A percentile compares a stretch with the other conserved stretches of the same genome.
Conservation (phyloP, 2,888 invertebrate species). For the Apamea sordens region DNA sequence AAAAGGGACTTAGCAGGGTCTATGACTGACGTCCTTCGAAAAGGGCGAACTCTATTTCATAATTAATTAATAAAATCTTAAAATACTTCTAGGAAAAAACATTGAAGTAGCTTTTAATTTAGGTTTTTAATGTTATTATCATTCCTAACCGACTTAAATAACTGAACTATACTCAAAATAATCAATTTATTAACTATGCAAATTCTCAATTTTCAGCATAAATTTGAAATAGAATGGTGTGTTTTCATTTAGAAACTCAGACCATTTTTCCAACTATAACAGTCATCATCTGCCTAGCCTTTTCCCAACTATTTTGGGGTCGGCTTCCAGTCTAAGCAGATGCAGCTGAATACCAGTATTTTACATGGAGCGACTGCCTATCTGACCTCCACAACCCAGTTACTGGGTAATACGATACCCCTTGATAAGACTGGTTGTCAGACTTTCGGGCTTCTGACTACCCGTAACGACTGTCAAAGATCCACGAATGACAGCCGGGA, state of each 20-base stretch:
- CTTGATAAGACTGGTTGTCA: too few species aligned
- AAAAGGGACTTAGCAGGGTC: constrained; percentile 45
- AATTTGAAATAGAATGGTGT: not conserved
- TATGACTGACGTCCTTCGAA: constrained; percentile 39
- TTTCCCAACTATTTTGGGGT: too few species aligned
- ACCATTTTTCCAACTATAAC: not conserved
- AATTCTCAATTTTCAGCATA: not conserved
- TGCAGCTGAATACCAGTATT: too few species aligned
- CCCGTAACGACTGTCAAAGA: too few species aligned
- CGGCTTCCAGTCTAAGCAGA: too few species aligned
- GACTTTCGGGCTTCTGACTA: too few species aligned
- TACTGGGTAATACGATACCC: too few species aligned
- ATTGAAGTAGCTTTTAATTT: not conserved
- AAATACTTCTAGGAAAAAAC: constrained; percentile 7
- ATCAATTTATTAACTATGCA: not conserved
- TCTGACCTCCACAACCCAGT: too few species aligned
- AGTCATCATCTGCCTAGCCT: too few species aligned
- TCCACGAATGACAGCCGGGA: too few species aligned
- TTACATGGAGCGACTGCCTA: too few species aligned
- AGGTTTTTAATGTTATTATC: not conserved
- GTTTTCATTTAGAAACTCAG: not conserved
- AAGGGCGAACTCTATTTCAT: constrained; percentile 35
- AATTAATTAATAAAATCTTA: constrained; percentile 21
- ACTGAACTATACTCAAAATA: not conserved
- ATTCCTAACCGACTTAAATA: not conserved